These are phyloP conservation scores for Lasaia peninsularis DNA, from an alignment of 1,140 invertebrate genomes.

Conservation along the genomic window DNA sequence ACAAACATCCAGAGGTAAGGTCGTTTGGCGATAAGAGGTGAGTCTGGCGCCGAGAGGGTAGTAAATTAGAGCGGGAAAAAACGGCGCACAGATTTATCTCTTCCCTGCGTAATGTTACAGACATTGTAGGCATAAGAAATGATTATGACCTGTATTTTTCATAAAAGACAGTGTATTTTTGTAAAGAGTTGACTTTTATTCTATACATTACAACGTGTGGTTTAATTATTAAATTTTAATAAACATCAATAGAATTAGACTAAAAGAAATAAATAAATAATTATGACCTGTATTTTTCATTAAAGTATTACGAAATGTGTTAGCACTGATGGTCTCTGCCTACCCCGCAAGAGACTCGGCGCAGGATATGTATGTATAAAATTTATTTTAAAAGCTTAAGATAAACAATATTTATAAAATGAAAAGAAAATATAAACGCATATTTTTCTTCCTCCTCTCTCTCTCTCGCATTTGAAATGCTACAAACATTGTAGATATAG, in stretches of 20 bases:
- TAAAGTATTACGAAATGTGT: too few species aligned
- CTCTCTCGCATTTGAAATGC: background rate
- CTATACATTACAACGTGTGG: background rate
- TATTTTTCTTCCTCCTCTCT: too few species aligned
- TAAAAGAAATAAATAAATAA: too few species aligned
- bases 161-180: background rate
- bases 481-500: background rate
- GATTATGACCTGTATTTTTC: background rate
- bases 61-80: constrained; percentile 4
- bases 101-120: background rate
- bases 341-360: too few species aligned
- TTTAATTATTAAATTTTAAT: too few species aligned
- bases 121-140: background rate
- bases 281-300: too few species aligned
- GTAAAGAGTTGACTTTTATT: background rate
- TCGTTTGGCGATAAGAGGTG: constrained; percentile 13
- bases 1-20: constrained; percentile 12
- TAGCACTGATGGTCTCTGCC: too few species aligned
- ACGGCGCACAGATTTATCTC: constrained; percentile 1
- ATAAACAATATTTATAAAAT: too few species aligned
- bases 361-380: too few species aligned
- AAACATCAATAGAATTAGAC: too few species aligned
- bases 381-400: too few species aligned
- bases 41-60: constrained; percentile 15
- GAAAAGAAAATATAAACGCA: too few species aligned